Conservation (phyloP, 2,888 invertebrate species). For the Physocephala rufipes region DNA sequence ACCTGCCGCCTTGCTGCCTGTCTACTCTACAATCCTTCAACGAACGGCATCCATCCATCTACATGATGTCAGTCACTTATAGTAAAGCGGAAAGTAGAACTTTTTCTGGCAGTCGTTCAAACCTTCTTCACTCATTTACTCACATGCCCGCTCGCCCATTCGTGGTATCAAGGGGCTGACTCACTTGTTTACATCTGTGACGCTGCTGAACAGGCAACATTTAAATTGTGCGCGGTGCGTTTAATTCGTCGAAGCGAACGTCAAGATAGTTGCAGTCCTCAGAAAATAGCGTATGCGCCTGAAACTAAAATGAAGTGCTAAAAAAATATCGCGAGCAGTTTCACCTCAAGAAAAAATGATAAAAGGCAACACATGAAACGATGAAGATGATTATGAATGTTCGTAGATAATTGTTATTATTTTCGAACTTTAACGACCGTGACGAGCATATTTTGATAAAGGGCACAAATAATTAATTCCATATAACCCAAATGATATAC, state of each 20-base stretch:
- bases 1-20: not conserved
- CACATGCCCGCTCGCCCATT: not conserved
- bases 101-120: too few relatives aligned
- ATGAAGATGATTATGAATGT: too few relatives aligned
- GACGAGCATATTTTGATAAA: too few relatives aligned
- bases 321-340: not conserved
- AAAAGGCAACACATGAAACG: too few relatives aligned
- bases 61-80: not conserved
- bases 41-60: too few relatives aligned
- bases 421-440: too few relatives aligned
- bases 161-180: too few relatives aligned
- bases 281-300: not conserved
- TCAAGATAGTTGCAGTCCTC: slow-evolving; percentile 2
- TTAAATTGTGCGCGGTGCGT: slow-evolving; percentile 24
- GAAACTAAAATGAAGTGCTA: slow-evolving; percentile 2
- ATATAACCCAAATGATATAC: slow-evolving; percentile 10
- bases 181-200: not conserved
- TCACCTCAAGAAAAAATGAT: too few relatives aligned
- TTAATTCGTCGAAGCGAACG: slow-evolving; percentile 33
- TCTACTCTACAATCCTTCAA: too few relatives aligned
- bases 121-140: not conserved
- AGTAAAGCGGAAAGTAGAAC: too few relatives aligned
- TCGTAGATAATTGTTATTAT: too few relatives aligned
- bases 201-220: slow-evolving; percentile 25
- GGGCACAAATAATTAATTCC: too few relatives aligned